phyloP scores from a whole-genome alignment of 1,140 invertebrate species.

The Drosophila athabasca region DNA sequence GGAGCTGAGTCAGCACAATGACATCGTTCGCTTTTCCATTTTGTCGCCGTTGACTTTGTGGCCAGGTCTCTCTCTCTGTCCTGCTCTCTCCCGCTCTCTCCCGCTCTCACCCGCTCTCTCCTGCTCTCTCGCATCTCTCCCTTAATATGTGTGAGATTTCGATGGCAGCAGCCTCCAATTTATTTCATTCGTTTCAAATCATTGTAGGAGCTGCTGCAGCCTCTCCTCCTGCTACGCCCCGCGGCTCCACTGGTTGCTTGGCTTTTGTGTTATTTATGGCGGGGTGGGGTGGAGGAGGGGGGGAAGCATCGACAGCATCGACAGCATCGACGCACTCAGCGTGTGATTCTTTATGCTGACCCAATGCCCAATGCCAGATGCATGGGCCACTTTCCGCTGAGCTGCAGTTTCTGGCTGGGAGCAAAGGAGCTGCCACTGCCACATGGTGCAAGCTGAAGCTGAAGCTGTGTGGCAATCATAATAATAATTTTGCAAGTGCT shows the following conservation, averaged over 20 bases:
- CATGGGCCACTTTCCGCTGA: constrained; percentile 9
- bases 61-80: too few relatives aligned
- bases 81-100: too few relatives aligned
- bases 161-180: constrained; percentile 31
- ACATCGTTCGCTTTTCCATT: too few relatives aligned
- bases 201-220: neutral
- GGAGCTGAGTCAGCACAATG: too few relatives aligned
- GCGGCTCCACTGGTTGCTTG: constrained; percentile 15
- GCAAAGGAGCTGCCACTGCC: constrained; percentile 2
- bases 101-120: too few relatives aligned
- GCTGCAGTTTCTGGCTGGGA: constrained; percentile 12
- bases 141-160: constrained; percentile 2
- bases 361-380: constrained; percentile 1
- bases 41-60: too few relatives aligned
- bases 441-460: neutral
- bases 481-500: constrained; percentile 60
- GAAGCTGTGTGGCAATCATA: constrained; percentile 48
- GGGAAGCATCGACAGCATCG: constrained; percentile 39
- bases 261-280: constrained; percentile 59
- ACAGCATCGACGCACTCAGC: constrained; percentile 55
- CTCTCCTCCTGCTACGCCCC: neutral
- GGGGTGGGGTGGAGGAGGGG: neutral
- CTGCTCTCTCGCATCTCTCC: too few relatives aligned
- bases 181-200: constrained; percentile 44
- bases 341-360: constrained; percentile 61